Evolutionary conservation across 1,140 invertebrate species (phyloP).

Genomic region (Acromyrmex echinatior): DNA sequence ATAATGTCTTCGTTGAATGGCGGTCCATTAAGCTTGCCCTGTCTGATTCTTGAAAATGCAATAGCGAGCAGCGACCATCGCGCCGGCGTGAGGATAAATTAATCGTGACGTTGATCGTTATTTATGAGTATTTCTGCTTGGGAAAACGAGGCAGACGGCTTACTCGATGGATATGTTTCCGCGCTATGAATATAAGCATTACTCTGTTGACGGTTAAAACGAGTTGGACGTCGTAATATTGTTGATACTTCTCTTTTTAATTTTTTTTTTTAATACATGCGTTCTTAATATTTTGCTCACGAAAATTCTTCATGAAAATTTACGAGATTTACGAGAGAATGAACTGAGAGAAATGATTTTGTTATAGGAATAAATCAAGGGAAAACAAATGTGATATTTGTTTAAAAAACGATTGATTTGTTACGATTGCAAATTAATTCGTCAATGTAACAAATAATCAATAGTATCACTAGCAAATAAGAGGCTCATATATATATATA

Average conservation of each 20-base stretch:
- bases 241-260: neutral
- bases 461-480: no score
- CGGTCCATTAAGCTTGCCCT: constrained; percentile 39
- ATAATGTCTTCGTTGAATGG: constrained; percentile 58
- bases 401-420: no score
- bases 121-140: constrained; percentile 50
- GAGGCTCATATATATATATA: no score
- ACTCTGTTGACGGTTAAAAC: constrained; percentile 9
- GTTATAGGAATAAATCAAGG: no score
- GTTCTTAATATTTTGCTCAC: neutral
- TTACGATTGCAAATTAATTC: no score
- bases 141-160: constrained; percentile 19
- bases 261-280: neutral
- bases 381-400: no score
- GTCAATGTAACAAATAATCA: no score
- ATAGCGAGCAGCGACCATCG: constrained; percentile 11
- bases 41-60: constrained; percentile 60
- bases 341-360: no score
- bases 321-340: neutral
- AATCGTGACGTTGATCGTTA: constrained; percentile 63
- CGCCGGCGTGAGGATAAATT: constrained; percentile 49
- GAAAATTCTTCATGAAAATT: neutral
- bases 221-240: constrained; percentile 5
- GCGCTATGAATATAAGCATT: constrained; percentile 38
- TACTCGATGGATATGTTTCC: constrained; percentile 39